phyloP scores from a whole-genome alignment of 2,113 vertebrate genomes.

The Callipepla californica region DNA sequence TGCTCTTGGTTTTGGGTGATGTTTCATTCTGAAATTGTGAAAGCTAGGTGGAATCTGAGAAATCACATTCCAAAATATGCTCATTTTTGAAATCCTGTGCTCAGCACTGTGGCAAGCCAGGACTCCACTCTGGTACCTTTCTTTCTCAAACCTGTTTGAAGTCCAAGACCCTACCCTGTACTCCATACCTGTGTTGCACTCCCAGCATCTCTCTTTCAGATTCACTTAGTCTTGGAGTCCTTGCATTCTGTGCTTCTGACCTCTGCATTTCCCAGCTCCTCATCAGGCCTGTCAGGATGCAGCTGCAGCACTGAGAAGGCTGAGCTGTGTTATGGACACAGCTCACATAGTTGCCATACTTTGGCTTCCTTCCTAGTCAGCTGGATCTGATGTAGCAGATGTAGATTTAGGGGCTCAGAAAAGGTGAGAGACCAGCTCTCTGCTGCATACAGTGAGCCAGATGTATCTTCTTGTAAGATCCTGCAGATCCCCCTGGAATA shows the following conservation, averaged over 20 bases:
- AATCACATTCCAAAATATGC: neutral
- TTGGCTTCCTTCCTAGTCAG: neutral
- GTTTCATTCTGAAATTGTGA: neutral
- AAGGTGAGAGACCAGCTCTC: neutral
- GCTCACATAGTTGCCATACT: neutral
- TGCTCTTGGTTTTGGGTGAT: neutral
- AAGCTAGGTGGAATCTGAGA: neutral
- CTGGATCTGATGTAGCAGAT: neutral
- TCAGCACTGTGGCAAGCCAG: neutral
- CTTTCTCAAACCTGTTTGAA: neutral
- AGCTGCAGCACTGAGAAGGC: neutral
- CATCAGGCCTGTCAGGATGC: neutral
- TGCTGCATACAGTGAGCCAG: rapidly evolving
- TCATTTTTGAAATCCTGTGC: neutral
- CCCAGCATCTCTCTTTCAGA: neutral
- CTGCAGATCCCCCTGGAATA: neutral
- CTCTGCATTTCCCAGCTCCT: neutral
- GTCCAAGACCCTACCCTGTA: neutral
- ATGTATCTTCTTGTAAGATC: neutral
- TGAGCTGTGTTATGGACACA: neutral
- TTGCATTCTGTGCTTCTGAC: neutral
- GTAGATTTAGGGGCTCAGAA: neutral
- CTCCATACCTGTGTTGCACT: neutral
- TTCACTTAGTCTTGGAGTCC: neutral
- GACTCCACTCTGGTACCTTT: neutral